Conservation (phyloP, 2,888 invertebrate genomes). For the Cheilosia urbana region DNA sequence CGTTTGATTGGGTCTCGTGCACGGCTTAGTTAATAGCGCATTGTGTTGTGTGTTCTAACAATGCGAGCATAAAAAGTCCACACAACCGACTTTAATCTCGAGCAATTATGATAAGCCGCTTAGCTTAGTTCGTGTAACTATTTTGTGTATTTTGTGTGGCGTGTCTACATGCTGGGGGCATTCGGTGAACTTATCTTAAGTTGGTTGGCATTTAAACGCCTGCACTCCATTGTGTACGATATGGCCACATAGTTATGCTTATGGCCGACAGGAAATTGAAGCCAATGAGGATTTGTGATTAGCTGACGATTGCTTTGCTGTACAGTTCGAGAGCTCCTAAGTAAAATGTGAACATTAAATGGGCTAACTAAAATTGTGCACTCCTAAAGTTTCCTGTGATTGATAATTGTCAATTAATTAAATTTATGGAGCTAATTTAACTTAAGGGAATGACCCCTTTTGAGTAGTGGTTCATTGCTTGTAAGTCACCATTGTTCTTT, state of each 20-base stretch:
- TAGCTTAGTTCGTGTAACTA: slow-evolving; percentile 50
- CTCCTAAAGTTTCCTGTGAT: neutral
- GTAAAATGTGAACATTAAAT: neutral
- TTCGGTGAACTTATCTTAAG: slow-evolving; percentile 61
- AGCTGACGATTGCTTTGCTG: slow-evolving; percentile 5
- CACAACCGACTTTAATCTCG: slow-evolving; percentile 50
- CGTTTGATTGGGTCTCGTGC: slow-evolving; percentile 45
- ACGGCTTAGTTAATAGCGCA: slow-evolving; percentile 63
- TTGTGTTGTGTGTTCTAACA: slow-evolving; percentile 45
- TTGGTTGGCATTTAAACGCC: slow-evolving; percentile 53
- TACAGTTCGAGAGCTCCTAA: neutral
- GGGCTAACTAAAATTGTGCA: neutral
- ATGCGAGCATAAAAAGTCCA: slow-evolving; percentile 40
- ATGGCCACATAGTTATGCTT: slow-evolving; percentile 6
- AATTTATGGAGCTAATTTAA: neutral
- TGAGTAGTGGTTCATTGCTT: no score
- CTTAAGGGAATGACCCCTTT: no score
- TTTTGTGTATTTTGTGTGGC: slow-evolving; percentile 27
- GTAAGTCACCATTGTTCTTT: no score
- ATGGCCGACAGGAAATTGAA: slow-evolving; percentile 49
- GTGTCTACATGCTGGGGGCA: slow-evolving; percentile 23
- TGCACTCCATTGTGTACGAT: slow-evolving; percentile 10
- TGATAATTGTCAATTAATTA: neutral
- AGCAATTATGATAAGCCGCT: slow-evolving; percentile 70
- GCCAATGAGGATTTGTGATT: slow-evolving; percentile 48